These are phyloP conservation scores for Periophthalmus modestus DNA, from an alignment of 2,113 vertebrate genomes.

Conservation along the genomic window DNA sequence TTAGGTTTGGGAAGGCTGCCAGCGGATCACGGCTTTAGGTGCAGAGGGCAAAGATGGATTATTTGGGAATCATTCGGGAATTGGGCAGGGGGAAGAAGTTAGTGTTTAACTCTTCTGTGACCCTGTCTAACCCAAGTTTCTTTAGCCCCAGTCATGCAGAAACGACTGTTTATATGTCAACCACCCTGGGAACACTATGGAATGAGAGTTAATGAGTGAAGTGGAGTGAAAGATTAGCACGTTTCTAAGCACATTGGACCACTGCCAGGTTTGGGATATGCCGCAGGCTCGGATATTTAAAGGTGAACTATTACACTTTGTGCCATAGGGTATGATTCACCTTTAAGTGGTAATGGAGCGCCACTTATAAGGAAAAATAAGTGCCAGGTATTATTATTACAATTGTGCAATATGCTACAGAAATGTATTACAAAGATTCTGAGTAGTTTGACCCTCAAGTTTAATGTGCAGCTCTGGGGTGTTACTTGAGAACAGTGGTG, in stretches of 20 bases:
- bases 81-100: constrained; percentile 18
- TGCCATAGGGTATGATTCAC: background rate
- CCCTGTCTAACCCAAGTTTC: constrained; percentile 23
- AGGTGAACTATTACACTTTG: constrained; percentile 14
- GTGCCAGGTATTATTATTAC: background rate
- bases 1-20: constrained; percentile 37
- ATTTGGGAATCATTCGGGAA: constrained; percentile 18
- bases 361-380: background rate
- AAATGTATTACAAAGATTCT: background rate
- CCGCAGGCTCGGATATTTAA: constrained; percentile 10
- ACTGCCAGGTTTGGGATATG: constrained; percentile 10
- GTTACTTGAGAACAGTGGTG: no score
- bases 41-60: background rate
- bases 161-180: background rate
- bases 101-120: constrained; percentile 47
- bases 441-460: background rate
- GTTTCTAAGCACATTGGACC: constrained; percentile 3
- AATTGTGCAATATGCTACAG: no score
- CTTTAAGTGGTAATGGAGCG: background rate
- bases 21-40: constrained; percentile 25
- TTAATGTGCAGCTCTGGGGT: background rate
- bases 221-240: constrained; percentile 38
- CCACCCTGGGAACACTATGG: background rate
- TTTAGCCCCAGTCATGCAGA: background rate
- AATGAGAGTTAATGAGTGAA: constrained; percentile 39